Conservation (phyloP, 2,113 vertebrate genomes). For the Hippocampus barbouri region DNA sequence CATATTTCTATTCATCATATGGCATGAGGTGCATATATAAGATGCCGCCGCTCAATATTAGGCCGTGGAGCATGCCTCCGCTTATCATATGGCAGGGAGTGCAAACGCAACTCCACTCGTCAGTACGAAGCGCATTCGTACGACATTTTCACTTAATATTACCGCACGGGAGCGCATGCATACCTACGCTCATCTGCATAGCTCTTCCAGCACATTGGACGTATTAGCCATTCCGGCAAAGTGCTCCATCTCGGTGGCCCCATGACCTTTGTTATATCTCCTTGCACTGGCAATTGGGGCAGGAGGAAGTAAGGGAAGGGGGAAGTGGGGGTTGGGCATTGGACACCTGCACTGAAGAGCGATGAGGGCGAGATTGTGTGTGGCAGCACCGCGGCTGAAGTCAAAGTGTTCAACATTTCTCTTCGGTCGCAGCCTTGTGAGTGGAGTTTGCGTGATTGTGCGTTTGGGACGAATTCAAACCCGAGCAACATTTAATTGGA, state of each 20-base stretch:
- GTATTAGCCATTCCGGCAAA: slow-evolving; percentile 6
- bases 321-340: slow-evolving; percentile 11
- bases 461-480: not conserved
- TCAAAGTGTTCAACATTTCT: slow-evolving; percentile 16
- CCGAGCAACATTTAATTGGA: not conserved
- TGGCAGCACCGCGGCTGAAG: slow-evolving; percentile 50
- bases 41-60: no score
- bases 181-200: slow-evolving; percentile 11
- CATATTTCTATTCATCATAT: no score
- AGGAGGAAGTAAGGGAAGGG: not conserved
- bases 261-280: slow-evolving; percentile 18
- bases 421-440: slow-evolving; percentile 7
- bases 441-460: not conserved
- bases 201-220: slow-evolving; percentile 20
- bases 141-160: slow-evolving; percentile 27
- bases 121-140: not conserved
- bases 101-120: slow-evolving; percentile 16
- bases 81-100: slow-evolving; percentile 23
- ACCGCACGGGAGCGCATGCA: not conserved
- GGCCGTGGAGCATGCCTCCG: no score
- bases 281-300: not conserved
- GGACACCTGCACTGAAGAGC: slow-evolving; percentile 37
- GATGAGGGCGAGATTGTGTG: slow-evolving; percentile 65
- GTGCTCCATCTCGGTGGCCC: slow-evolving; percentile 20
- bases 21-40: no score